Evolutionary conservation across 2,888 invertebrate species (phyloP).

Genomic region (Drosophila paramelanica): DNA sequence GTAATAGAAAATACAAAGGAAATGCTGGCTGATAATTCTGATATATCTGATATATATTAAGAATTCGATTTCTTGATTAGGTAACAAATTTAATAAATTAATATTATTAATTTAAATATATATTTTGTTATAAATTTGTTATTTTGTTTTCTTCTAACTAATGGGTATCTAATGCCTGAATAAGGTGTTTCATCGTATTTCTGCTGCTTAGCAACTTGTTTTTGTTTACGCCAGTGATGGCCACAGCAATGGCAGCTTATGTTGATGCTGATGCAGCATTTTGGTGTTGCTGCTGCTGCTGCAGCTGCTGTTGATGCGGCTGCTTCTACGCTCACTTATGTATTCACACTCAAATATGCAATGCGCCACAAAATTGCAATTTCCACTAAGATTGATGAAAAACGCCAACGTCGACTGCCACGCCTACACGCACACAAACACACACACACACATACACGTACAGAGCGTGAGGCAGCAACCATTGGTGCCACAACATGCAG

Average conservation of each 20-base stretch:
- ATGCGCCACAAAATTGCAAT: conserved; percentile 78
- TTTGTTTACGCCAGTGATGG: conserved; percentile 53
- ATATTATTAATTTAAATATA: no score
- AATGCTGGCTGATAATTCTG: no score
- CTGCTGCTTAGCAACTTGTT: conserved; percentile 42
- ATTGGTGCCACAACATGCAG: conserved; percentile 20
- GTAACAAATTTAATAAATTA: no score
- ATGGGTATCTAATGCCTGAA: conserved; percentile 7
- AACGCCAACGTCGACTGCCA: conserved; percentile 52
- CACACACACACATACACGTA: not conserved
- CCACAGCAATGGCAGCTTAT: conserved; percentile 46
- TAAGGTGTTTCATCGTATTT: not conserved
- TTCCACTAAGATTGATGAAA: conserved; percentile 81
- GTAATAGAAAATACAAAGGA: not conserved
- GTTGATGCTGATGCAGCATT: conserved; percentile 45
- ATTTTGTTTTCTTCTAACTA: no score
- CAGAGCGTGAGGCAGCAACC: conserved; percentile 10
- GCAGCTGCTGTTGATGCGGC: conserved; percentile 19
- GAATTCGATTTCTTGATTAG: no score
- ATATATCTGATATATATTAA: no score
- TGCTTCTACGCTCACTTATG: conserved; percentile 62
- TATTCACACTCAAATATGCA: conserved; percentile 75
- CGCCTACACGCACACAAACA: conserved; percentile 5
- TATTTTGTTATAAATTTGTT: no score
- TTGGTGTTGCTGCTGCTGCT: conserved; percentile 31